A percentile compares a stretch with the other conserved stretches of the same genome.
Conservation (phyloP, 2,797 vertebrate species). For the Melanotaenia parkinsoni region DNA sequence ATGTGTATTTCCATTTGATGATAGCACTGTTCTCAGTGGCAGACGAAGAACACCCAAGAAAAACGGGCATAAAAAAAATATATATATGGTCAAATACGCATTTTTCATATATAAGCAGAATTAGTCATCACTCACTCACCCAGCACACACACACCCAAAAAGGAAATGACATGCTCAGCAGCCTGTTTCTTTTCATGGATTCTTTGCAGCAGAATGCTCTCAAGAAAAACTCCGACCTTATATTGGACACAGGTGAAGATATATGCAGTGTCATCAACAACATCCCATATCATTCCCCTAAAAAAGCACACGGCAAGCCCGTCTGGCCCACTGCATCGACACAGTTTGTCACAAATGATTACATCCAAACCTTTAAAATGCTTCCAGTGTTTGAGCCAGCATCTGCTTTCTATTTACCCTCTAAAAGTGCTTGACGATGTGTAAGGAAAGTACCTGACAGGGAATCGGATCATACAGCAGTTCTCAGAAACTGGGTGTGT, state of each 20-base stretch:
- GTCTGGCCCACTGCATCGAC: slow-evolving; percentile 41
- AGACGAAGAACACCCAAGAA: slow-evolving; percentile 49
- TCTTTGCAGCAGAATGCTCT: slow-evolving; percentile 41
- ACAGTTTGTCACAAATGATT: slow-evolving; percentile 68
- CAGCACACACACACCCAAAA: slow-evolving; percentile 25
- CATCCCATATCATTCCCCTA: slow-evolving; percentile 17
- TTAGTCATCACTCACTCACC: not conserved
- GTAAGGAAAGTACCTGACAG: slow-evolving; percentile 60
- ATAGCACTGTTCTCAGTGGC: slow-evolving; percentile 33
- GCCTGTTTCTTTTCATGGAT: slow-evolving; percentile 46
- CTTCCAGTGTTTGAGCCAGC: slow-evolving; percentile 63
- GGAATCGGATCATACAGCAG: slow-evolving; percentile 19
- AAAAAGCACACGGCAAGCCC: slow-evolving; percentile 51
- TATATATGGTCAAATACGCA: slow-evolving; percentile 12
- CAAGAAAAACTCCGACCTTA: slow-evolving; percentile 41
- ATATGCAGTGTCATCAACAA: slow-evolving; percentile 29
- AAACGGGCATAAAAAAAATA: slow-evolving; percentile 19
- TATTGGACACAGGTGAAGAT: slow-evolving; percentile 68
- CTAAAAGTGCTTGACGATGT: slow-evolving; percentile 26
- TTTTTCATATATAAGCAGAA: slow-evolving; percentile 10
- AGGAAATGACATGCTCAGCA: slow-evolving; percentile 34
- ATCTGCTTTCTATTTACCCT: slow-evolving; percentile 79
- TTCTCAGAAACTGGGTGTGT: slow-evolving; percentile 11
- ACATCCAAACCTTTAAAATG: slow-evolving; percentile 62
- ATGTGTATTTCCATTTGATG: slow-evolving; percentile 71